Evolutionary conservation across 2,888 invertebrate genomes (phyloP).

Genomic region (Ophion costatus): DNA sequence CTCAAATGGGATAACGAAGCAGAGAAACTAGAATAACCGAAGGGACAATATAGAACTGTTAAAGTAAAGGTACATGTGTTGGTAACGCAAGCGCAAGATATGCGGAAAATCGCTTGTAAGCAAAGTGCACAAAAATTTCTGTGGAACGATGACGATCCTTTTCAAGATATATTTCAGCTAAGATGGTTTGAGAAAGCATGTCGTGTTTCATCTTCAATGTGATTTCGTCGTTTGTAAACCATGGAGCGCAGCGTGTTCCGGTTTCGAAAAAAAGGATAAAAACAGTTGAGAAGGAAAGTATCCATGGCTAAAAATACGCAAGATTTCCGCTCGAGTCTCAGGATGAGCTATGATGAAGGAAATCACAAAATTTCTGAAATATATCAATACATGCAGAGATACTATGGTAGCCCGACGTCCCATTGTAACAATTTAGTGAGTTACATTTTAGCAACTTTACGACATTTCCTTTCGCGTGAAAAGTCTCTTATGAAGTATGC

Average conservation of each 20-base stretch:
- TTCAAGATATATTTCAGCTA: neutral
- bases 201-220: neutral
- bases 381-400: neutral
- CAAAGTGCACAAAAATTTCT: neutral
- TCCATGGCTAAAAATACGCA: neutral
- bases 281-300: neutral
- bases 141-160: neutral
- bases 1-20: conserved; percentile 39
- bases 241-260: too few relatives aligned
- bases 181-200: neutral
- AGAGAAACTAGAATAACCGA: conserved; percentile 23
- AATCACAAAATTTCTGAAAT: neutral
- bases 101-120: neutral
- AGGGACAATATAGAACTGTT: conserved; percentile 31
- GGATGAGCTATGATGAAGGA: neutral
- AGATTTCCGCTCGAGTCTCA: neutral
- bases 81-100: conserved; percentile 8
- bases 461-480: conserved; percentile 12
- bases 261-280: neutral
- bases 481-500: conserved; percentile 11
- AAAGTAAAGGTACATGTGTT: conserved; percentile 23
- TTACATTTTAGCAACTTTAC: neutral
- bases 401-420: neutral
- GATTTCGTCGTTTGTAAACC: neutral
- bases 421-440: neutral